Evolutionary conservation across 2,797 vertebrate species (phyloP), one percentile per base, ranked within the genome.

Genomic region (Trematomus bernacchii): DNA sequence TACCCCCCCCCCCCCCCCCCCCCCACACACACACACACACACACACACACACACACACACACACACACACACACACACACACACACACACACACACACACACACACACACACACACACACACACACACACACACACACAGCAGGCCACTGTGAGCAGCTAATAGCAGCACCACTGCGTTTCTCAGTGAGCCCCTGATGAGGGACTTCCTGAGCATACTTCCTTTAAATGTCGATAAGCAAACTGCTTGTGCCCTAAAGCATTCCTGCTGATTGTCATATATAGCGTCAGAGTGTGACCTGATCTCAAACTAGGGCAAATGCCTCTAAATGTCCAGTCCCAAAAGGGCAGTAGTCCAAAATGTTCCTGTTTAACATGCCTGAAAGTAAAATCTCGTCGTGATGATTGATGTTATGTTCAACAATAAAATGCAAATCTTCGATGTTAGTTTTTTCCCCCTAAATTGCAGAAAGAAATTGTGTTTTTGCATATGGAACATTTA

Each of bases 161-260:
- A 47, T 82, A 61, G 73, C 71, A 71, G 85, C 63, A 73, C 82
- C 67, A 21, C 37, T 83, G 80, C 73, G 67, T 85, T 84, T 83
- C 70, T 85, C 85, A n/a, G n/a, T n/a, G 85, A 86, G 68, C 82
- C 85, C 79, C 85, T 70, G 79, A 85, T 85, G 86, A 77, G 77
- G 62, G 60, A 73, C 80, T 84, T 85, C 73, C 68, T 77, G 68
- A 75, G 81, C 66, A 47, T 1, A 2, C 72, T 69, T 76, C 43
- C 72, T 88, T 63, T 74, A 65, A 84, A 85, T 33, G 15, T 79
- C 9, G 2, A 88, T 80, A 78, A 76, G 59, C 69, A 78, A 66
- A 43, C 66, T 66, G 58, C 61, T 1, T 64, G 64, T n/a, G 12
- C 66, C 33, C 52, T 50, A 21, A 72, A 71, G 66, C 67, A 66